These are phyloP conservation scores for Caenorhabditis imperialis DNA, from an alignment of 2,888 invertebrate species.

Conservation along the genomic window DNA sequence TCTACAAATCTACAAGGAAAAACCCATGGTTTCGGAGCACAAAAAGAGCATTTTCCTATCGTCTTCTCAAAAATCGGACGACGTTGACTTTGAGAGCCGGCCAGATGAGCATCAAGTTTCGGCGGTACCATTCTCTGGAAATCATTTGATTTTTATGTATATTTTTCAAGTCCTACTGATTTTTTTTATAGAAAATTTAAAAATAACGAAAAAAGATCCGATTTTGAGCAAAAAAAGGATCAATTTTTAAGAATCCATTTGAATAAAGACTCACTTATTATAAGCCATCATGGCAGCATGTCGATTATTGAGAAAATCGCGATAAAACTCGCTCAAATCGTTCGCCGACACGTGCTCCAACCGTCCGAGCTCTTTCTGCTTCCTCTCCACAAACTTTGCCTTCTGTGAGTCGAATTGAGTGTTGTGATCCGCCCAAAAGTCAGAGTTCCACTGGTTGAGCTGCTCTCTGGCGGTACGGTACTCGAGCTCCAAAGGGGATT, in stretches of 20 bases:
- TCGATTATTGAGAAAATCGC: slow-evolving; percentile 70
- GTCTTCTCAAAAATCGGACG: slow-evolving; percentile 64
- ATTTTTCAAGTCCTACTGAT: too few relatives aligned
- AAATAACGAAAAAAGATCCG: too few relatives aligned
- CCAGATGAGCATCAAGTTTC: slow-evolving; percentile 73
- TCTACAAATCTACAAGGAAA: slow-evolving; percentile 19
- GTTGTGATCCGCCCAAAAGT: slow-evolving; percentile 75
- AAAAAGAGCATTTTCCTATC: slow-evolving; percentile 6
- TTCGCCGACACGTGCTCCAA: slow-evolving; percentile 71
- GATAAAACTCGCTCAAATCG: slow-evolving; percentile 74
- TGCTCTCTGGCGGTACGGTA: slow-evolving; percentile 71
- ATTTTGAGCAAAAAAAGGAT: too few relatives aligned
- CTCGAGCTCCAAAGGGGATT: slow-evolving; percentile 66
- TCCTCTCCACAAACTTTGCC: slow-evolving; percentile 61
- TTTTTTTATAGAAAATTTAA: slow-evolving; percentile 7
- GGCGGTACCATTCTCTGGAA: slow-evolving; percentile 76
- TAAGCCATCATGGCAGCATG: slow-evolving; percentile 65
- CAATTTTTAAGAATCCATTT: not conserved
- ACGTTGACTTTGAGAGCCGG: slow-evolving; percentile 75
- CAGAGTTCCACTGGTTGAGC: slow-evolving; percentile 74
- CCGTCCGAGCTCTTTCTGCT: slow-evolving; percentile 66
- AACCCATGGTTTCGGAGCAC: not conserved
- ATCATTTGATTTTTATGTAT: not conserved
- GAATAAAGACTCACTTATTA: slow-evolving; percentile 63
- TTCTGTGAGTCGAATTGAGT: slow-evolving; percentile 66